Evolutionary conservation across 2,797 vertebrate species (phyloP), one percentile per base, ranked within the genome.

Genomic region (Enteromius unitaeniatus): DNA sequence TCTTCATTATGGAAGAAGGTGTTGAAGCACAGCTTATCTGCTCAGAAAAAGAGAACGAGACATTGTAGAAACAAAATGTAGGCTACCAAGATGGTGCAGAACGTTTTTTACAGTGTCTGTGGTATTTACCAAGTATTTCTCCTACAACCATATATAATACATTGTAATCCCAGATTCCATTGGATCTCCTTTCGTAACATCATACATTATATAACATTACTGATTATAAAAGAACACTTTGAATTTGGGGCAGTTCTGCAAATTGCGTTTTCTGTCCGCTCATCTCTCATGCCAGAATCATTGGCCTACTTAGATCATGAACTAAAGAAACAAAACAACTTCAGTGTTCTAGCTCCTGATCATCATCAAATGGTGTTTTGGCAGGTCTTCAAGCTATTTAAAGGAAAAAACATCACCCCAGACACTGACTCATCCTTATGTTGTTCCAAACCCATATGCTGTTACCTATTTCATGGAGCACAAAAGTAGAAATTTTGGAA

Each of bases 21-120:
- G 91, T 97, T 98, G 95, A 98, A 99, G 90, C 98, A 99, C 86
- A 99, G 95, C 90, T 99, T 99, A 91, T 99, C 97, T 99, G 95
- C 7, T 84, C 31, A 42, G 10, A 78, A 10, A 72, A 37, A 85
- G 8, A 58, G 73, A 68, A 42, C 79, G 26, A 42, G 79, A 79
- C 21, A 88, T 42, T 58, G 81, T 62, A 81, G 84, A 67, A n/a
- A 74, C 28, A 55, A 37, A 26, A 23, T 2, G 0, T 7, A 53
- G 51, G 6, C 15, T 31, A 42, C 21, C n/a, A 49, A 75, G 13
- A 14, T 55, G 28, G 31, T 75, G 26, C 31, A 55, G 51, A 55
- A 55, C 4, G 45, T 55, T 55, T 34, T 58, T 17, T 60, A 40
- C 31, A 0, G 0, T 42, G 21, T 37, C 17, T 6, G 3, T 26